Percentiles rank a stretch among this genome's conserved stretches.
Evolutionary conservation across 2,888 invertebrate species (phyloP).

Genomic region (Trilocha varians): DNA sequence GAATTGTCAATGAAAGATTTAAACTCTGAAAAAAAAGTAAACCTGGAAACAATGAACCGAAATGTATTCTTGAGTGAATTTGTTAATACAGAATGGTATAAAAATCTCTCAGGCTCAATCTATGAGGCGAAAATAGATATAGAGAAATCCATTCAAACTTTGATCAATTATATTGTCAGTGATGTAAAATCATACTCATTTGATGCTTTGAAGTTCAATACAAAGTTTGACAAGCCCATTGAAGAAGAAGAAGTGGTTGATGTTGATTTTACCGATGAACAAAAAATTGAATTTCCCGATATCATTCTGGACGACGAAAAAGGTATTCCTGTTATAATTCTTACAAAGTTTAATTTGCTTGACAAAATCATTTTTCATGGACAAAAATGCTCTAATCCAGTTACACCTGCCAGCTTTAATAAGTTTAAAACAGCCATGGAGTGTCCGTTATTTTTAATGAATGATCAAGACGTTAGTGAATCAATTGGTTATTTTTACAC

Average conservation of each 20-base stretch:
- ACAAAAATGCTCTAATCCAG: constrained; percentile 3
- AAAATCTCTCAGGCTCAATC: constrained; percentile 10
- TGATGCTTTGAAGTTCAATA: constrained; percentile 28
- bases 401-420: constrained; percentile 22
- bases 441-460: constrained; percentile 30
- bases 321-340: constrained; percentile 32
- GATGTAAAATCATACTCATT: constrained; percentile 31
- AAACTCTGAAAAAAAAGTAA: too few species aligned
- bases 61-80: constrained; percentile 19
- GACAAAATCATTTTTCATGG: constrained; percentile 28
- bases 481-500: constrained; percentile 39
- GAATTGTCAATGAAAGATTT: constrained; percentile 14
- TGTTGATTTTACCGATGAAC: constrained; percentile 23
- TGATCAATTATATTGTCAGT: constrained; percentile 34
- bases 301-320: constrained; percentile 31
- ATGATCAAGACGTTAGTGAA: constrained; percentile 25
- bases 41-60: constrained; percentile 20
- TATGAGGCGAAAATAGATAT: constrained; percentile 18
- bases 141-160: constrained; percentile 27
- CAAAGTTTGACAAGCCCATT: constrained; percentile 13
- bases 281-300: constrained; percentile 37
- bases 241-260: constrained; percentile 23
- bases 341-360: constrained; percentile 24
- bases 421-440: constrained; percentile 30
- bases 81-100: constrained; percentile 21